A percentile compares a stretch with the other conserved stretches of the same genome.
These are phyloP conservation scores for Nemurella pictetii DNA, from an alignment of 2,888 invertebrate species.

Conservation along the genomic window DNA sequence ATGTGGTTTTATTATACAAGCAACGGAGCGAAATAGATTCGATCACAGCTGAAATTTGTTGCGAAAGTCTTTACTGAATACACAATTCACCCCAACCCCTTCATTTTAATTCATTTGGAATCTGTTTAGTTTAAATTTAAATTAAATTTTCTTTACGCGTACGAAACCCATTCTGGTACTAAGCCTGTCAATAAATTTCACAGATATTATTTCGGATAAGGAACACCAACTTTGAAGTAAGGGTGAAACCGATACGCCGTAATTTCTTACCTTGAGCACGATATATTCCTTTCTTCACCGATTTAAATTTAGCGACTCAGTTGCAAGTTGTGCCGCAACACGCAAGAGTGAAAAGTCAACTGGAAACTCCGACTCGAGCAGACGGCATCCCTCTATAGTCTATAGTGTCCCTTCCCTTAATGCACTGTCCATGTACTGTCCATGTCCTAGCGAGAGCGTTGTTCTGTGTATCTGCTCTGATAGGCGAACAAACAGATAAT, in stretches of 20 bases:
- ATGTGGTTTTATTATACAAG: too few species aligned
- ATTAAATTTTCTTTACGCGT: too few species aligned
- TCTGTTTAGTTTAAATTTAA: too few species aligned
- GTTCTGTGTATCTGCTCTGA: not conserved
- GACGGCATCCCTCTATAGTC: not conserved
- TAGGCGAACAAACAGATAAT: not conserved
- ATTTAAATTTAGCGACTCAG: not conserved
- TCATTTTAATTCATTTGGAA: too few species aligned
- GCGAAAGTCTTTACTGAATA: too few species aligned
- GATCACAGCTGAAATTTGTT: too few species aligned
- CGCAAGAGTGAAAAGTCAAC: not conserved
- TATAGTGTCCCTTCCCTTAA: not conserved
- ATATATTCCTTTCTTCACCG: not conserved
- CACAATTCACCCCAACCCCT: too few species aligned
- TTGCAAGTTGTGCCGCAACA: not conserved
- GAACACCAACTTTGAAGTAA: not conserved
- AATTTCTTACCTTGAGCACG: not conserved
- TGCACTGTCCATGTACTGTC: not conserved
- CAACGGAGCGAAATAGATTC: too few species aligned
- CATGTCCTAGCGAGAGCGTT: not conserved
- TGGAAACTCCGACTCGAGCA: not conserved
- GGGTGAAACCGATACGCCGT: not conserved
- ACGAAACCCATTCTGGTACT: too few species aligned
- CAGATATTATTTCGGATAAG: not conserved
- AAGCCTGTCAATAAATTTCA: not conserved